Percentiles rank a stretch among this genome's conserved stretches.
Conservation (phyloP, 1,140 invertebrate species). For the Coptotermes formosanus region DNA sequence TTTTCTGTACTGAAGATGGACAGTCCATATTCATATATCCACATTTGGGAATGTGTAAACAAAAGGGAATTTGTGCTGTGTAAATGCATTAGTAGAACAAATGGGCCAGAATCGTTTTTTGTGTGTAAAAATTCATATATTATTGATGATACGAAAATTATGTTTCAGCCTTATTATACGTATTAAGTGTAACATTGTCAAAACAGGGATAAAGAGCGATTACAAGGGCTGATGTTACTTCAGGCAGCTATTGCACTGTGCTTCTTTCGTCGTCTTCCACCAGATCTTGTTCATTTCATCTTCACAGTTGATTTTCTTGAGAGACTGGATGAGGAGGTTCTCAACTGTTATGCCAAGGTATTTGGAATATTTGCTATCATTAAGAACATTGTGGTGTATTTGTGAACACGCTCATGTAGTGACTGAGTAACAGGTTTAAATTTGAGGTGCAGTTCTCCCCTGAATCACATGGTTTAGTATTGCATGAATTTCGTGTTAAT, state of each 20-base stretch:
- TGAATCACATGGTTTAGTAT: no score
- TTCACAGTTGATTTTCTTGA: conserved; percentile 45
- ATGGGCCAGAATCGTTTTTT: not conserved
- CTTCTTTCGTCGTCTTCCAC: conserved; percentile 38
- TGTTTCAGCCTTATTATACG: no score
- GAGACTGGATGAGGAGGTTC: conserved; percentile 42
- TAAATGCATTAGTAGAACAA: not conserved
- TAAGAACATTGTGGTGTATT: no score
- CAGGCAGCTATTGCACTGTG: conserved; percentile 40
- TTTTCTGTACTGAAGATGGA: no score
- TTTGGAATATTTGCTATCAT: not conserved
- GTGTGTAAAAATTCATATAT: not conserved
- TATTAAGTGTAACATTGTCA: no score
- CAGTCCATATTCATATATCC: no score
- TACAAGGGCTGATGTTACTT: conserved; percentile 39
- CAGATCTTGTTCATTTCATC: conserved; percentile 40
- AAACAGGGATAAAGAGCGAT: conserved; percentile 39
- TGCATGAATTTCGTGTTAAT: no score
- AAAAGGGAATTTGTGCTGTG: not conserved
- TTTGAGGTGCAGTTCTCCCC: no score
- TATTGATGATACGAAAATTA: not conserved
- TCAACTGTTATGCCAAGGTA: conserved; percentile 39
- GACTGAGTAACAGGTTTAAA: no score
- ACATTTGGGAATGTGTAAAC: not conserved
- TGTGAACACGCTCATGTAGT: no score